These are phyloP conservation scores for Apogon talboti DNA, from an alignment of 2,797 vertebrate genomes.

Conservation along the genomic window DNA sequence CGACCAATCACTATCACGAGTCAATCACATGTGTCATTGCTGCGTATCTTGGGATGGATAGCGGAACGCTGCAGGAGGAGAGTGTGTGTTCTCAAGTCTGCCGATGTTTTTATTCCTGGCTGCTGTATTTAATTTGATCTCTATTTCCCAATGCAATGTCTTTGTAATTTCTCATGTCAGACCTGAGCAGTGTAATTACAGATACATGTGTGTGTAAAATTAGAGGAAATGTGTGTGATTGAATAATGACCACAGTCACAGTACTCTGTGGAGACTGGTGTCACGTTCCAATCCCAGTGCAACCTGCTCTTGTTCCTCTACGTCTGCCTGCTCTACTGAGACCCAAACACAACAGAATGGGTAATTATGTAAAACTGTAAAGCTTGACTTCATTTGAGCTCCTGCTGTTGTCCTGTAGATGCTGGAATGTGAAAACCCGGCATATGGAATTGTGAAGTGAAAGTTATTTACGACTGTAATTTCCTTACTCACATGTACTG, in stretches of 20 bases:
- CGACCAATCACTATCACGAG: too few relatives aligned
- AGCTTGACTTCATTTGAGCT: not conserved
- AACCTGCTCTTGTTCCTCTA: not conserved
- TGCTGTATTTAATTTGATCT: too few relatives aligned
- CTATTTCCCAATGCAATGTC: too few relatives aligned
- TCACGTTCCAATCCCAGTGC: not conserved
- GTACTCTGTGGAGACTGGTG: not conserved
- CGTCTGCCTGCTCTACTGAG: not conserved
- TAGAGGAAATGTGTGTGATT: not conserved
- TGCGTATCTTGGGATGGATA: too few relatives aligned
- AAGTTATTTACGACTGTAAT: conserved; percentile 6
- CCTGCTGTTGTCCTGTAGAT: not conserved
- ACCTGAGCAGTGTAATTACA: not conserved
- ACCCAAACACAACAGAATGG: not conserved
- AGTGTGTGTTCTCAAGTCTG: too few relatives aligned
- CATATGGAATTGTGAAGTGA: not conserved
- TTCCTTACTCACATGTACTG: not conserved
- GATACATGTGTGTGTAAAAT: not conserved
- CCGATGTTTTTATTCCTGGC: too few relatives aligned
- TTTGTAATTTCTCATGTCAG: not conserved
- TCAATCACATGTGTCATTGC: too few relatives aligned
- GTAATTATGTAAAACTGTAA: conserved; percentile 1
- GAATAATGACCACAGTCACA: not conserved
- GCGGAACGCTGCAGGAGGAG: too few relatives aligned
- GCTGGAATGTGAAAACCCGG: not conserved